Percentiles rank a stretch among this genome's conserved stretches.
Evolutionary conservation across 2,113 vertebrate genomes (phyloP).

Genomic region (Ceyx margarethae): DNA sequence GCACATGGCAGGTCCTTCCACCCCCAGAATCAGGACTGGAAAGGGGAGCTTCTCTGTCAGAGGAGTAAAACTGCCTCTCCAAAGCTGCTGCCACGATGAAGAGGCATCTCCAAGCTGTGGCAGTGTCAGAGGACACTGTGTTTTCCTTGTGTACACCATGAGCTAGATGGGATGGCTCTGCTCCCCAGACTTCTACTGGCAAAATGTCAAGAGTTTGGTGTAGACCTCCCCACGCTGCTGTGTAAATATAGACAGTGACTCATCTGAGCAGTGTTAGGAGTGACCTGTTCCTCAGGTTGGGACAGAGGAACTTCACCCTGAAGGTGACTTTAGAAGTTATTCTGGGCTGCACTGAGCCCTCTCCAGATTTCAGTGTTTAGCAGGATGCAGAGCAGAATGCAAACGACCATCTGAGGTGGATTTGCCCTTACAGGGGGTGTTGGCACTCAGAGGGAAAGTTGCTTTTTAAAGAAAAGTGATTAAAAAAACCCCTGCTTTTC

Average conservation of each 20-base stretch:
- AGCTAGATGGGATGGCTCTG: not conserved
- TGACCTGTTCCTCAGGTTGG: not conserved
- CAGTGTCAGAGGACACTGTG: not conserved
- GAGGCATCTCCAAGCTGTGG: rapidly evolving
- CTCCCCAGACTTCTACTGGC: not conserved
- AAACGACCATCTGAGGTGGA: not conserved
- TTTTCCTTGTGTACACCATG: rapidly evolving
- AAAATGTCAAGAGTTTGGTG: rapidly evolving
- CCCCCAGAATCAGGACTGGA: rapidly evolving
- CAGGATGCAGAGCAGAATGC: not conserved
- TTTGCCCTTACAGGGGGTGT: not conserved
- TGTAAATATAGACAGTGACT: not conserved
- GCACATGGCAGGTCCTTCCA: not conserved
- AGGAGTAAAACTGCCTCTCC: not conserved
- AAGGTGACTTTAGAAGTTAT: not conserved
- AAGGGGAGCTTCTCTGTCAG: not conserved
- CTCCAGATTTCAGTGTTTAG: rapidly evolving
- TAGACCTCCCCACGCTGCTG: not conserved
- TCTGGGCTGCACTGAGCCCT: not conserved
- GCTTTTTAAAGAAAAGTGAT: not conserved
- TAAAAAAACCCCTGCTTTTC: not conserved
- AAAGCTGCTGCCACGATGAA: rapidly evolving
- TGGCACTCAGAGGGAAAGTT: not conserved
- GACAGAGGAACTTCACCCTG: not conserved
- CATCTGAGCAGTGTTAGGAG: not conserved